Base-by-base conservation (phyloP, 2,113 vertebrate genomes). In the Istiophorus platypterus region DNA sequence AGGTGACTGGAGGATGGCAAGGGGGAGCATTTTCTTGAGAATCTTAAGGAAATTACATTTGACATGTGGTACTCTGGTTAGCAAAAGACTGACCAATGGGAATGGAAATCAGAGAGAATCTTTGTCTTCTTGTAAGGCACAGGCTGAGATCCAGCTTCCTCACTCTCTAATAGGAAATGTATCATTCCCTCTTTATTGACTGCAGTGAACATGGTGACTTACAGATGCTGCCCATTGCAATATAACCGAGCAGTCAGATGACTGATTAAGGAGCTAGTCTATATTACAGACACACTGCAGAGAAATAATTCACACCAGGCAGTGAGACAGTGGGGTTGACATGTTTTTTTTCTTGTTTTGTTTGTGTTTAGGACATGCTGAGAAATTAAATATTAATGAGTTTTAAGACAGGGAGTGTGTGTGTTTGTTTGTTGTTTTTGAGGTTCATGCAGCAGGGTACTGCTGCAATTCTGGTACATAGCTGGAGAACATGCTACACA, bases 131-230 rank as follows among this genome's bases (percentile, higher is more conserved):
- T 18, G 3, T 72, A 64, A 49, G 49, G 52, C 37, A 17, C 15
- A 57, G 42, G 29, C 20, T 66, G 42, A 85, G 51, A 65, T 41
- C 27, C 70, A 47, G 20, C 42, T 59, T 41, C 39, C 51, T 76
- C 39, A 58, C 59, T 31, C 34, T 56, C 62, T 76, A 45, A 70
- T 65, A 31, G 52, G 14, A 0, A 13, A 62, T 71, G 61, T 64
- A 54, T 87, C 12, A 63, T 62, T 81, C 54, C 34, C 52, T 78
- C 26, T 59, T 84, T 82, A 77, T 52, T 66, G 68, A 76, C 80
- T 15, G n/a, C 59, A 13, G 72, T 62, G 62, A 82, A 75, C 26
- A 22, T 61, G 67, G 71, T 54, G 76, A 64, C 58, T 66, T 8
- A 37, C 70, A 65, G 42, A 63, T 54, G 64, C 69, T 76, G 29